phyloP scores from a whole-genome alignment of 2,888 invertebrate species.

The Ethmia dodecea region DNA sequence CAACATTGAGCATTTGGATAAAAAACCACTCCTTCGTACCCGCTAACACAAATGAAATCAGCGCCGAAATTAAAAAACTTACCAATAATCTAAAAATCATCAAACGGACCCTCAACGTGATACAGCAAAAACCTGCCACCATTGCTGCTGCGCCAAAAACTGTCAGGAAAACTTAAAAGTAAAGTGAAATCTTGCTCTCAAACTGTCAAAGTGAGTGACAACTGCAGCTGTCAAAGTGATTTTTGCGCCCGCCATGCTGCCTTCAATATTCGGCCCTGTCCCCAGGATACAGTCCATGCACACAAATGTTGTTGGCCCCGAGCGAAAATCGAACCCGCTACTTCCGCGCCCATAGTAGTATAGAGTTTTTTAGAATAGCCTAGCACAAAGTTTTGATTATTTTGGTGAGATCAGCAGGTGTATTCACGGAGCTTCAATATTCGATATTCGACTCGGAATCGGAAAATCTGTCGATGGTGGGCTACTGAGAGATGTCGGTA shows the following conservation, averaged over 20 bases:
- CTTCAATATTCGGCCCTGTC: slow-evolving; percentile 48
- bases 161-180: slow-evolving; percentile 10
- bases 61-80: neutral
- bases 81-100: slow-evolving; percentile 3
- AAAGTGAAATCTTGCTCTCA: slow-evolving; percentile 15
- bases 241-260: slow-evolving; percentile 65
- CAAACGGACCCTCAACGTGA: slow-evolving; percentile 11
- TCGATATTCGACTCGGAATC: too few species aligned
- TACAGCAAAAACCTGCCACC: slow-evolving; percentile 32
- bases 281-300: slow-evolving; percentile 55
- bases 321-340: too few species aligned
- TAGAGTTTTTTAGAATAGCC: too few species aligned
- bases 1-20: slow-evolving; percentile 27
- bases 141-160: slow-evolving; percentile 36
- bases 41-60: too few species aligned
- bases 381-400: too few species aligned
- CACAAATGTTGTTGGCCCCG: too few species aligned
- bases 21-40: too few species aligned
- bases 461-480: too few species aligned
- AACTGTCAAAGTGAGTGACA: slow-evolving; percentile 45
- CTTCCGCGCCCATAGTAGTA: too few species aligned
- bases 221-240: slow-evolving; percentile 56
- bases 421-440: too few species aligned
- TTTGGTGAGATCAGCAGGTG: too few species aligned
- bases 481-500: too few species aligned